Evolutionary conservation across 2,888 invertebrate genomes (phyloP).

Genomic region (Sphecodes monilicornis): DNA sequence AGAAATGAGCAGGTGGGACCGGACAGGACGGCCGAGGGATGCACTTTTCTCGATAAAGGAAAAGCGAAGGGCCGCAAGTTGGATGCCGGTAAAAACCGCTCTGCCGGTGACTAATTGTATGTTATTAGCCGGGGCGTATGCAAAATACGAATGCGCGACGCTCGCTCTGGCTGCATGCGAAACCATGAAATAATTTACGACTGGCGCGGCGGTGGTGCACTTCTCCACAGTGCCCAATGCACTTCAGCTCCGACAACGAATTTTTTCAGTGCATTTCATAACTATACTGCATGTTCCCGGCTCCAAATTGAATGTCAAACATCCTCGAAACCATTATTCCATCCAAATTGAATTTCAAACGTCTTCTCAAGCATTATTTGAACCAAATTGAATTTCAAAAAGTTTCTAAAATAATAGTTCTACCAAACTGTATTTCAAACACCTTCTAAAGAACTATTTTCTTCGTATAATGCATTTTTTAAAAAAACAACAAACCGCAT

Average conservation of each 20-base stretch:
- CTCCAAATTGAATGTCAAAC: background rate
- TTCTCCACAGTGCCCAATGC: background rate
- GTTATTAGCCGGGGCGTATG: constrained; percentile 26
- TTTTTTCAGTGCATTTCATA: background rate
- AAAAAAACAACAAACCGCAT: too few relatives aligned
- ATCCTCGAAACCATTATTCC: background rate
- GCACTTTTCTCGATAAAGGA: constrained; percentile 18
- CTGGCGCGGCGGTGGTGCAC: background rate
- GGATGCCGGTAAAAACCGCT: constrained; percentile 1
- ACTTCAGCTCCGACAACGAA: background rate
- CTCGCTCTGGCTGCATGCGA: background rate
- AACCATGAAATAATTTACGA: constrained; percentile 32
- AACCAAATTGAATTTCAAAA: too few relatives aligned
- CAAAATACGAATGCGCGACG: constrained; percentile 3
- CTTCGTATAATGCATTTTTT: too few relatives aligned
- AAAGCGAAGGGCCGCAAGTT: constrained; percentile 6
- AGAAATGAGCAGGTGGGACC: background rate
- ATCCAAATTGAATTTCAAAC: too few relatives aligned
- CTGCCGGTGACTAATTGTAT: constrained; percentile 15
- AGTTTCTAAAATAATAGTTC: too few relatives aligned
- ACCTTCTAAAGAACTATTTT: too few relatives aligned
- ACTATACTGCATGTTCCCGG: background rate
- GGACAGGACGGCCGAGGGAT: background rate
- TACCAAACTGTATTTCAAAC: too few relatives aligned
- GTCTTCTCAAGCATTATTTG: too few relatives aligned